Evolutionary conservation across 2,113 vertebrate genomes (phyloP).

Genomic region (Phrynosoma blainvillii): DNA sequence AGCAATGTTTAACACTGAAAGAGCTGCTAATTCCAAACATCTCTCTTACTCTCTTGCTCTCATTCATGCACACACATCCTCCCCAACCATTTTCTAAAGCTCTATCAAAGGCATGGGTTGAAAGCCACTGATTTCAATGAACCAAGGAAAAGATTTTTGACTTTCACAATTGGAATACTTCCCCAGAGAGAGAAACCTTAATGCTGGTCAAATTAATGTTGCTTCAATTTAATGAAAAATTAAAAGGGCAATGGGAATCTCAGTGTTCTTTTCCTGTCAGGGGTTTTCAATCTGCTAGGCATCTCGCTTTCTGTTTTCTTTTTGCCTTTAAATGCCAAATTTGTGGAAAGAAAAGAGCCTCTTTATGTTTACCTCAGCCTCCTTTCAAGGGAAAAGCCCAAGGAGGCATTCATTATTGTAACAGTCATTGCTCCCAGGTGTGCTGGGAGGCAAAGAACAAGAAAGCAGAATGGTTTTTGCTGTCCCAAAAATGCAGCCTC

Average conservation of each 20-base stretch:
- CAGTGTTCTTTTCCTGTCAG: conserved; percentile 38
- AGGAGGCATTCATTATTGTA: rapidly evolving
- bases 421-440: conserved; percentile 16
- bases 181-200: conserved; percentile 24
- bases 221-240: conserved; percentile 30
- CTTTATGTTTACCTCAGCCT: conserved; percentile 26
- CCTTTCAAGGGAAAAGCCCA: conserved; percentile 11
- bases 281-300: not conserved
- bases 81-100: conserved; percentile 31
- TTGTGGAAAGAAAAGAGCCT: conserved; percentile 3
- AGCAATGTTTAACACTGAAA: conserved; percentile 74
- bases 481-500: not conserved
- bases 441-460: not conserved
- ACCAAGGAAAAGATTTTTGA: conserved; percentile 46
- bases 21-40: conserved; percentile 74
- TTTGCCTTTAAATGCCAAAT: not conserved
- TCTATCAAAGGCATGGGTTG: conserved; percentile 61
- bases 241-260: conserved; percentile 26
- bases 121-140: conserved; percentile 37
- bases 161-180: conserved; percentile 34
- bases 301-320: not conserved
- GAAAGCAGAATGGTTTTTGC: not conserved
- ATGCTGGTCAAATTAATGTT: conserved; percentile 39
- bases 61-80: not conserved
- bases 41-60: not conserved